These are phyloP conservation scores for Acanthaster planci DNA, from an alignment of 35 echinoderm and acorn worm genomes.

Conservation along the genomic window DNA sequence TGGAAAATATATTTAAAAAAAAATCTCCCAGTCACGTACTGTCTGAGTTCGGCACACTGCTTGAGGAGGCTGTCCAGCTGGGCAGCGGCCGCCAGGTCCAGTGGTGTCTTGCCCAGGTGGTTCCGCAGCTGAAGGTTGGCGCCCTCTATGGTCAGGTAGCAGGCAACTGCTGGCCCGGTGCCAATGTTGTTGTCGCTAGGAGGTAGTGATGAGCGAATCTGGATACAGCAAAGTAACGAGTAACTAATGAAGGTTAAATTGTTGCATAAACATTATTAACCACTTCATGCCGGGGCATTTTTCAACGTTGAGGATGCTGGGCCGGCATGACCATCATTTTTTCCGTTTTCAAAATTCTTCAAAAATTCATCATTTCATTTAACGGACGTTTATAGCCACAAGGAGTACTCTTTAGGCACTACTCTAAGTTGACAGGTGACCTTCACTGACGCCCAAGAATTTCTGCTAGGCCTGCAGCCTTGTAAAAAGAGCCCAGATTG, in stretches of 20 bases:
- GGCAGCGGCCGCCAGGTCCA: constrained; percentile 64
- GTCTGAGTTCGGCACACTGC: constrained; percentile 64
- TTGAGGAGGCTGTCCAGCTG: constrained; percentile 52
- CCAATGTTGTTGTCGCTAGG: constrained; percentile 43
- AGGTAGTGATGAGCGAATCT: constrained; percentile 64
- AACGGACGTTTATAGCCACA: too few species aligned
- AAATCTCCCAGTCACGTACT: constrained; percentile 42
- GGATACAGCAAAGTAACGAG: not conserved
- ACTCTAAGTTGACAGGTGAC: too few species aligned
- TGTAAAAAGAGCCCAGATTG: too few species aligned
- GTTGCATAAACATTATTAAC: too few species aligned
- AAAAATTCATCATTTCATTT: too few species aligned
- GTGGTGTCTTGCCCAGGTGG: constrained; percentile 57
- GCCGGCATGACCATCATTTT: too few species aligned
- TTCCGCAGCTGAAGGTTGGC: constrained; percentile 64
- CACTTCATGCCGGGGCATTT: too few species aligned
- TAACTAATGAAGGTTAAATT: not conserved
- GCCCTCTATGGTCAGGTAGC: constrained; percentile 81
- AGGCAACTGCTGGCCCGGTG: constrained; percentile 56
- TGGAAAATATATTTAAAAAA: not conserved
- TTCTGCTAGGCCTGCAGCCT: too few species aligned
- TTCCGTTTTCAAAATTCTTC: too few species aligned
- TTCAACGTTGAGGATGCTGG: too few species aligned
- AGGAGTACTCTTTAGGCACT: too few species aligned
- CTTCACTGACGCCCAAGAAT: too few species aligned